Conservation (phyloP, 1,140 invertebrate genomes). For the Papilio polytes region DNA sequence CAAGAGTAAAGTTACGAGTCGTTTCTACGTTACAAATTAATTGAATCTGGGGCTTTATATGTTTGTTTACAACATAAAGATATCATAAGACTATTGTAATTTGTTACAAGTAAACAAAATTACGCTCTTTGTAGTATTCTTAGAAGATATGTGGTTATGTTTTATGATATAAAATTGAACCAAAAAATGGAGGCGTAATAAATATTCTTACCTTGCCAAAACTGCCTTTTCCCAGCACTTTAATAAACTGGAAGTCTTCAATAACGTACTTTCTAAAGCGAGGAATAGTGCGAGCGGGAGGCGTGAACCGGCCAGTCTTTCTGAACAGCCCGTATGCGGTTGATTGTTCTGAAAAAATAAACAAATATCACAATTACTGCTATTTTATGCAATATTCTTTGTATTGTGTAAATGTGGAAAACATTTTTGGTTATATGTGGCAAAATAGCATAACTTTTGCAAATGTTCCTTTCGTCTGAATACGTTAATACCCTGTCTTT, state of each 20-base stretch:
- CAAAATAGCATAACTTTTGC: too few species aligned
- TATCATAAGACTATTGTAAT: too few species aligned
- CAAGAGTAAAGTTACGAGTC: neutral
- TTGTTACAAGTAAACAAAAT: too few species aligned
- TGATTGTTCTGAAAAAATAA: slow-evolving; percentile 76
- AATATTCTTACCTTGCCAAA: slow-evolving; percentile 93
- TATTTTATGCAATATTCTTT: neutral
- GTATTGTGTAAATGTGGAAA: neutral
- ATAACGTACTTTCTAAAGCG: slow-evolving; percentile 95
- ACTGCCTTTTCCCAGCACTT: slow-evolving; percentile 97
- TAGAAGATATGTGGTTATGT: too few species aligned
- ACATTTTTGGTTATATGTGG: neutral
- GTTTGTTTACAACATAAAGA: too few species aligned
- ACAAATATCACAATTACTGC: slow-evolving; percentile 18
- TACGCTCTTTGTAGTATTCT: too few species aligned
- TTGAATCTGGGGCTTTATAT: too few species aligned
- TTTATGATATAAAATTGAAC: too few species aligned
- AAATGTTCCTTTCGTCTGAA: neutral
- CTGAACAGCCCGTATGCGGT: slow-evolving; percentile 87
- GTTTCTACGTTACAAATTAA: neutral
- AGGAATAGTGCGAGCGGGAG: slow-evolving; percentile 92
- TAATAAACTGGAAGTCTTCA: slow-evolving; percentile 97
- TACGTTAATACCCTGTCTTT: neutral
- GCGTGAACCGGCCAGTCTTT: slow-evolving; percentile 90
- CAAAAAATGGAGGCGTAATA: too few species aligned